Evolutionary conservation across 2,797 vertebrate species (phyloP).

Genomic region (Gadopsis bispinosus): DNA sequence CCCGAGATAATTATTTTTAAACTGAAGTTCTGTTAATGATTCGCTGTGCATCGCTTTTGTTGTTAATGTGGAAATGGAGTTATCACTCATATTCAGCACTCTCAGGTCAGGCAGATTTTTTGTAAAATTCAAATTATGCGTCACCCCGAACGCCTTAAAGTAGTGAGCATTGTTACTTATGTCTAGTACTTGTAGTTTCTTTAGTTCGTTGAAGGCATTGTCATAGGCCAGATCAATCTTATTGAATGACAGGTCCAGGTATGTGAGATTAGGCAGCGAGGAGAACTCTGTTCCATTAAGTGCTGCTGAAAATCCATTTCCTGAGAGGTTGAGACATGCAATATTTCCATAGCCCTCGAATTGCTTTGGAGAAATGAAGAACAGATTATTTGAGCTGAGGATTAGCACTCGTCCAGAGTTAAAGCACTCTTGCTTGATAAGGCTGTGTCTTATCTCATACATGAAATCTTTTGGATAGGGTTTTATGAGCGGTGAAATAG

Average conservation of each 20-base stretch:
- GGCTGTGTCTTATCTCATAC: slow-evolving; percentile 58
- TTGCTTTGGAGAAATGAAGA: slow-evolving; percentile 84
- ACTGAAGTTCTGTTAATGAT: slow-evolving; percentile 84
- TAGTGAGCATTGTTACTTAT: slow-evolving; percentile 87
- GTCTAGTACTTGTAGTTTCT: slow-evolving; percentile 82
- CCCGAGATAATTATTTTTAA: slow-evolving; percentile 82
- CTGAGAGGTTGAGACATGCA: slow-evolving; percentile 88
- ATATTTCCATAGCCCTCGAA: slow-evolving; percentile 82
- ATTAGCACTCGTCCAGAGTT: slow-evolving; percentile 84
- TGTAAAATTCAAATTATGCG: slow-evolving; percentile 83
- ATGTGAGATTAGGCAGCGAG: slow-evolving; percentile 80
- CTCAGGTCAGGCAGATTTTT: slow-evolving; percentile 82
- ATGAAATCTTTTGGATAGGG: slow-evolving; percentile 3
- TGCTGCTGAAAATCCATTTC: slow-evolving; percentile 85
- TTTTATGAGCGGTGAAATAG: slow-evolving; percentile 37
- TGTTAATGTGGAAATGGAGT: slow-evolving; percentile 84
- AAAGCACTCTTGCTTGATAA: slow-evolving; percentile 83
- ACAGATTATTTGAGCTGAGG: slow-evolving; percentile 87
- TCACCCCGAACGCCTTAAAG: slow-evolving; percentile 83
- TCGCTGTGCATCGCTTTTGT: slow-evolving; percentile 77
- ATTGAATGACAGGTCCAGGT: slow-evolving; percentile 87
- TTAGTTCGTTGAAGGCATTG: slow-evolving; percentile 81
- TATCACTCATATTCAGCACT: slow-evolving; percentile 86
- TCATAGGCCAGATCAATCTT: slow-evolving; percentile 86
- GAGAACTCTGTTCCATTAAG: slow-evolving; percentile 85